Evolutionary conservation across 2,113 vertebrate species (phyloP).

Genomic region (Salvelinus alpinus): DNA sequence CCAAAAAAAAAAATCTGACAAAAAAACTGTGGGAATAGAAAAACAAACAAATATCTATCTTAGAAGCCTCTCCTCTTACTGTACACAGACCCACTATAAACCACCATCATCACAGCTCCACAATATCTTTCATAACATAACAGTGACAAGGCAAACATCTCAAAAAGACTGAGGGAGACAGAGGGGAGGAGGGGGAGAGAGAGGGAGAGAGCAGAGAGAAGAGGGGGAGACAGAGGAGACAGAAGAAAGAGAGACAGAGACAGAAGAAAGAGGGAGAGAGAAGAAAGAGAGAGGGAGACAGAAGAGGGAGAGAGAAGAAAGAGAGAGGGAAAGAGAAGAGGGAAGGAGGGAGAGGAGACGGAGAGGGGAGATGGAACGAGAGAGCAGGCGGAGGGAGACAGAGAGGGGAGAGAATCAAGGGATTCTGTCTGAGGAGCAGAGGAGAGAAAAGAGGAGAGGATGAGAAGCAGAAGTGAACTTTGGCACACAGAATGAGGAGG

Average conservation of each 20-base stretch:
- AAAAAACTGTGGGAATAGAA: conserved; percentile 20
- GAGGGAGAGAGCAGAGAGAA: background rate
- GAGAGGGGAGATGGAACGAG: background rate
- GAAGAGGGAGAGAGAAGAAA: background rate
- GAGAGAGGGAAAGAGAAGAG: no score
- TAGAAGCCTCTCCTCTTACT: background rate
- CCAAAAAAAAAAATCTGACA: background rate
- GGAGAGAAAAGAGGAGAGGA: conserved; percentile 25
- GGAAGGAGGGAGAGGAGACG: background rate
- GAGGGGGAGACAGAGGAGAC: background rate
- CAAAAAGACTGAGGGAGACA: conserved; percentile 21
- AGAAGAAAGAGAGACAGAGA: background rate
- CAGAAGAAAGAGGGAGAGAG: no score
- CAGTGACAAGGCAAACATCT: conserved; percentile 49
- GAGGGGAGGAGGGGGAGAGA: no score
- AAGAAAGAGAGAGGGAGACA: background rate
- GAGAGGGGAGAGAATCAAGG: background rate
- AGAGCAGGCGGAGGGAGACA: background rate
- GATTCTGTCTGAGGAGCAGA: conserved; percentile 16
- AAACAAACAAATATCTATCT: conserved; percentile 6
- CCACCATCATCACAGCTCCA: conserved; percentile 19
- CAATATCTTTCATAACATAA: conserved; percentile 32
- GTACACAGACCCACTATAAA: conserved; percentile 24
- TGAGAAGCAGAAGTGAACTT: conserved; percentile 69
- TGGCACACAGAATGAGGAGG: conserved; percentile 70